Base-by-base conservation (phyloP, 2,113 vertebrate species). In the Stigmatopora argus region DNA sequence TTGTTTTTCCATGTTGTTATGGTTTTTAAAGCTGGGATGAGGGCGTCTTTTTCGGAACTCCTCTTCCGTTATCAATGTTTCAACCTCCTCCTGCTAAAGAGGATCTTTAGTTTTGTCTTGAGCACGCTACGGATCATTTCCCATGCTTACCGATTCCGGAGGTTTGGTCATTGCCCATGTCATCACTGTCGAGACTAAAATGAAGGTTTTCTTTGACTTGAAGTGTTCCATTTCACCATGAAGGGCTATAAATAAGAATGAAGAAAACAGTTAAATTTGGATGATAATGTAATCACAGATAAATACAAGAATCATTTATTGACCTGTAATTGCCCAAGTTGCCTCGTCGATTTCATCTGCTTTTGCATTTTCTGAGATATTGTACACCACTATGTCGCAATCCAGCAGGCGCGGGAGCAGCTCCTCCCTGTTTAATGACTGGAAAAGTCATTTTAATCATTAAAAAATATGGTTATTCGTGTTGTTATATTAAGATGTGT, bases 101-200 rank as follows among this genome's bases (percentile, higher is more conserved):
- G 4, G 35, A 14, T 51, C 1, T 17, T 64, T 19, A 35, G 13
- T 9, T 66, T 26, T 65, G 26, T 53, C 18, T 0, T 13, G 26
- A 4, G 14, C 52, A 26, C 2, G 12, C 26, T 45, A 64, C 64
- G 14, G 34, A 1, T 17, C 58, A 35, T 56, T 49, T 21, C 48
- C 44, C 7, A 65, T 4, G 7, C 94, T 92, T 81, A 99, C 97
- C 1, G 87, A 85, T 62, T 94, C 91, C 70, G 79, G 44, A 1
- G 80, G 80, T 71, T 91, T 96, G 73, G 90, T 94, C 68, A 87
- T 80, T 2, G 91, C 93, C 96, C 96, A 98, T 0, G 89, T 96
- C 95, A 98, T 93, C 81, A 97, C 77, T 1, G 94, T 93, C 41
- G 97, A 97, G 66, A 99, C 61, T 38, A 99, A 84, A 67, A 99